Evolutionary conservation across 2,113 vertebrate genomes (phyloP).

Genomic region (Saguinus midas): DNA sequence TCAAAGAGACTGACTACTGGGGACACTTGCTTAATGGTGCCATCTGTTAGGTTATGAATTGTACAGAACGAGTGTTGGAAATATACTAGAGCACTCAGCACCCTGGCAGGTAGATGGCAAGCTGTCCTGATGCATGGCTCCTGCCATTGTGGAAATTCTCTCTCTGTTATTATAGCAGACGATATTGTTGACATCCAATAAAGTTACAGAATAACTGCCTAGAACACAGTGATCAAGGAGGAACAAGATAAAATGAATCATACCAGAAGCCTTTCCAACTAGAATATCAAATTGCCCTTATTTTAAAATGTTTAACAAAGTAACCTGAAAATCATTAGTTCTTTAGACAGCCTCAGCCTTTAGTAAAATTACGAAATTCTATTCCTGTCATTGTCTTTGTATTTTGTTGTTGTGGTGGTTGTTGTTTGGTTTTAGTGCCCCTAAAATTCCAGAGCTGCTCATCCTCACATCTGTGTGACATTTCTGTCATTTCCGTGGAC

Average conservation of each 20-base stretch:
- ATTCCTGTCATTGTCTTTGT: background rate
- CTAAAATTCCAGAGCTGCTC: background rate
- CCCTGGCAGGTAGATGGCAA: background rate
- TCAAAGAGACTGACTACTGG: constrained; percentile 38
- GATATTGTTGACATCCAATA: background rate
- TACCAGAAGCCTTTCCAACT: background rate
- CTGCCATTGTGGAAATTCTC: background rate
- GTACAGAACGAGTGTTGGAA: background rate
- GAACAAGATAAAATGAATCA: background rate
- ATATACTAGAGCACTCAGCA: background rate
- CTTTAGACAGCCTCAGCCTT: background rate
- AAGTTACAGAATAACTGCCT: background rate
- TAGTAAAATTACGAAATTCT: background rate
- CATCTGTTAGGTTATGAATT: constrained; percentile 33
- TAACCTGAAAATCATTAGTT: background rate
- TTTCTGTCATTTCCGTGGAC: background rate
- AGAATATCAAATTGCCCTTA: background rate
- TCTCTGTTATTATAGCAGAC: background rate
- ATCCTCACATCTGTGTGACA: background rate
- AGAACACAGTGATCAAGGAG: background rate
- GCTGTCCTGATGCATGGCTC: background rate
- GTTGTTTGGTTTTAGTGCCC: background rate
- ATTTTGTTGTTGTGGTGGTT: background rate
- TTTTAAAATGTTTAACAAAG: background rate
- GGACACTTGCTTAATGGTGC: constrained; percentile 48